phyloP scores from a whole-genome alignment of 2,113 vertebrate species.

The Heterochromis multidens region DNA sequence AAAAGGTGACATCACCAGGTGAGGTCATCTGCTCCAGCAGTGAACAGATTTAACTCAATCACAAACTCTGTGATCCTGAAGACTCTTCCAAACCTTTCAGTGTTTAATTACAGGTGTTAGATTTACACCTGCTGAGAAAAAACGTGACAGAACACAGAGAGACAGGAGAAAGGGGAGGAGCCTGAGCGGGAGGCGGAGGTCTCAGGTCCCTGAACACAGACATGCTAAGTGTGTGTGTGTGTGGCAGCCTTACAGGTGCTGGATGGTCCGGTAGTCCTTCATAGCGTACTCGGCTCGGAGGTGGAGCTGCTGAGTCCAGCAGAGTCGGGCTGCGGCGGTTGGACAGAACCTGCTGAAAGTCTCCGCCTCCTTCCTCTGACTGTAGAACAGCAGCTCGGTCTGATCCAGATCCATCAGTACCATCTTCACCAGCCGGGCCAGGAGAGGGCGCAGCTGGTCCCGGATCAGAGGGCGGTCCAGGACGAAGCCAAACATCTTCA shows the following conservation, averaged over 20 bases:
- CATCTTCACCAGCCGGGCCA: conserved; percentile 57
- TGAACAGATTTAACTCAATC: too few species aligned
- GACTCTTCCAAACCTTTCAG: too few species aligned
- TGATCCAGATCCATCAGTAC: conserved; percentile 72
- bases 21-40: too few species aligned
- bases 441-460: conserved; percentile 60
- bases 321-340: background rate
- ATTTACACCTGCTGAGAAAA: too few species aligned
- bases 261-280: background rate
- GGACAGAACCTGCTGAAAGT: background rate
- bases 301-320: conserved; percentile 2
- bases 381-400: conserved; percentile 58
- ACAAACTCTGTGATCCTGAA: too few species aligned
- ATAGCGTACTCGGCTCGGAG: background rate
- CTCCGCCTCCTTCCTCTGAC: background rate
- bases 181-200: background rate
- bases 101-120: too few species aligned
- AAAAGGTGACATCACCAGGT: too few species aligned
- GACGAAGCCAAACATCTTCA: conserved; percentile 76
- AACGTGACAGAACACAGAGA: too few species aligned
- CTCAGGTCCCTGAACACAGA: too few species aligned
- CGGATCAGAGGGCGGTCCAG: conserved; percentile 74
- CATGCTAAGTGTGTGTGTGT: background rate
- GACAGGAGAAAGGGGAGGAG: too few species aligned
- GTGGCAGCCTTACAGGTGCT: conserved; percentile 8